These are phyloP conservation scores for Solenodon paradoxus DNA, from an alignment of 2,113 vertebrate genomes.

Conservation along the genomic window DNA sequence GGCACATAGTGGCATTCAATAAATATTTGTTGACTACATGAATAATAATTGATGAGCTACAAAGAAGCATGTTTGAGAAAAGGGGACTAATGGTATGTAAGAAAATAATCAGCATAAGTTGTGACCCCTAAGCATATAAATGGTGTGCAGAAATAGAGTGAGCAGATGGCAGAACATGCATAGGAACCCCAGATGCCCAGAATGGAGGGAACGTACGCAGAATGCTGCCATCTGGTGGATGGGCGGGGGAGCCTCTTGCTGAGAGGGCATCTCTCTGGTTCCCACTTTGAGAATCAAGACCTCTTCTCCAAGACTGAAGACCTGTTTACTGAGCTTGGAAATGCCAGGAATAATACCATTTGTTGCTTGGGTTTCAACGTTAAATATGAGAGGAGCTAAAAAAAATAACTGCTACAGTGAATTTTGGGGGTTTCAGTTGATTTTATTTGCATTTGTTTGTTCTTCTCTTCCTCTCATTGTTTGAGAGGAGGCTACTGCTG, in stretches of 20 bases:
- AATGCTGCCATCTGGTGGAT: accelerated
- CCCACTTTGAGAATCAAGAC: not conserved
- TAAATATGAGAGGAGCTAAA: not conserved
- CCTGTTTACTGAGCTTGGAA: not conserved
- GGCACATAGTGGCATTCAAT: not conserved
- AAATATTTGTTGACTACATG: not conserved
- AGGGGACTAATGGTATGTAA: not conserved
- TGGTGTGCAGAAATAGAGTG: accelerated
- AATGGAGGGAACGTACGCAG: not conserved
- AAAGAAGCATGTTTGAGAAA: not conserved
- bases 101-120: not conserved
- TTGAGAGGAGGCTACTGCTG: not conserved
- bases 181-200: not conserved
- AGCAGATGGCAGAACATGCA: not conserved
- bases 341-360: not conserved
- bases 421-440: not conserved
- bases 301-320: not conserved
- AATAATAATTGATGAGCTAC: not conserved
- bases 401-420: not conserved
- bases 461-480: not conserved
- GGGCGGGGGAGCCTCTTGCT: not conserved
- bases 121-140: not conserved
- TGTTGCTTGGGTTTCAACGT: not conserved
- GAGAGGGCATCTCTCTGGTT: not conserved
- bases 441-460: not conserved